phyloP scores from a whole-genome alignment of 2,888 invertebrate genomes.

The Zonitis immaculata region DNA sequence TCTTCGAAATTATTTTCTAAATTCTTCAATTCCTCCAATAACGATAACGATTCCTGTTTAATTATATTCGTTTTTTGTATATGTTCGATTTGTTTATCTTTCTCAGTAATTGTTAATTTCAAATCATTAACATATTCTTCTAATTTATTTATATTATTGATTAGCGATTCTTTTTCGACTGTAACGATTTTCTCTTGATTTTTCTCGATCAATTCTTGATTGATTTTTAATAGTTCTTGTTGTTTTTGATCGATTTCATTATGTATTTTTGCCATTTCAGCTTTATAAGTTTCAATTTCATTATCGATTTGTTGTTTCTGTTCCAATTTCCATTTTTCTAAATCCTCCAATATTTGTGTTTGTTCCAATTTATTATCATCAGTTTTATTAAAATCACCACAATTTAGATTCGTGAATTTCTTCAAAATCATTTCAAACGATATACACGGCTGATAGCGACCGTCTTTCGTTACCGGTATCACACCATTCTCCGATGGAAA shows the following conservation, averaged over 20 bases:
- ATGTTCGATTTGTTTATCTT: conserved; percentile 44
- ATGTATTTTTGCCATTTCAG: background rate
- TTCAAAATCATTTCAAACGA: conserved; percentile 29
- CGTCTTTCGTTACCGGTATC: conserved; percentile 29
- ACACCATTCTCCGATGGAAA: conserved; percentile 35
- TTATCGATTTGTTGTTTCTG: background rate
- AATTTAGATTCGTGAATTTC: conserved; percentile 2
- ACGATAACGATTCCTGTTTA: conserved; percentile 61
- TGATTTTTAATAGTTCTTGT: too few relatives aligned
- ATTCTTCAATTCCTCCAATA: conserved; percentile 62
- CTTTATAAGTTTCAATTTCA: background rate
- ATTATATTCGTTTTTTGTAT: conserved; percentile 57
- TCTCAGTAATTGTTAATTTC: conserved; percentile 38
- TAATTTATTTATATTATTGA: conserved; percentile 39
- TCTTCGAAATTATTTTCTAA: conserved; percentile 61
- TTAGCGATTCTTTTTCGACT: conserved; percentile 35
- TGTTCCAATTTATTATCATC: background rate
- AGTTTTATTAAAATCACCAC: conserved; percentile 11
- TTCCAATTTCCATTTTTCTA: too few relatives aligned
- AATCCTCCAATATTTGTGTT: background rate
- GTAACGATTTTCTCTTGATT: conserved; percentile 23
- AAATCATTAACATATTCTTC: conserved; percentile 41
- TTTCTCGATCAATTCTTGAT: background rate
- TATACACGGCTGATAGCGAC: conserved; percentile 35
- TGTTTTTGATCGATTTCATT: background rate